Base-by-base conservation (phyloP, 2,888 invertebrate species). In the Lepidocyrtinus sp. region DNA sequence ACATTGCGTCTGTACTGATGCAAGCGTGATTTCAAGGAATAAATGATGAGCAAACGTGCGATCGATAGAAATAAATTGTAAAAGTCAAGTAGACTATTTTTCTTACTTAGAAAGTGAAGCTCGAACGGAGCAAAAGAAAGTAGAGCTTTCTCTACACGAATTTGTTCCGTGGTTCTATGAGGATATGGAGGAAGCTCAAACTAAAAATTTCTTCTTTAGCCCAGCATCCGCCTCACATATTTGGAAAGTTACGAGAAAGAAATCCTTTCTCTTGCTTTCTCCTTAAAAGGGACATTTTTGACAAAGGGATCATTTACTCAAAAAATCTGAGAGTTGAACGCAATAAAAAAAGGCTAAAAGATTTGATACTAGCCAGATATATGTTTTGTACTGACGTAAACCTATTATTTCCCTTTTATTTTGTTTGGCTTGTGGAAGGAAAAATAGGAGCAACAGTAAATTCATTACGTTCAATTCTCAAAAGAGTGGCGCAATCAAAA, bases 61-160 rank as follows among this genome's bases (percentile, higher is more conserved):
- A 59, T 59, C 59, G 22, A 59, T 59, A 59, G 22, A 50, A 59
- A 59, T 59, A 59, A 59, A 59, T 59, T 59, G 59, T 59, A 59
- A 50, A 50, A 59, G 59, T 59, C 59, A 59, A 59, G 59, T 21
- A 22, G 59, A n/a, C 59, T 21, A 59, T 59, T 59, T 59, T n/a
- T 59, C 21, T 59, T 59, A 19, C 59, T 59, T 59, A 21, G 22
- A 55, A 59, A 59, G 59, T 59, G 21, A 21, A 59, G n/a, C 19
- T 36, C 36, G n/a, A n/a, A n/a, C n/a, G n/a, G n/a, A n/a, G n/a
- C n/a, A n/a, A n/a, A n/a, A n/a, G n/a, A n/a, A n/a, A n/a, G n/a
- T 15, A 59, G 59, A 59, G 59, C n/a, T n/a, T n/a, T n/a, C n/a
- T n/a, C n/a, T n/a, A n/a, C n/a, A n/a, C n/a, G n/a, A n/a, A n/a